phyloP scores from a whole-genome alignment of 2,113 vertebrate genomes.

The Scalopus aquaticus region DNA sequence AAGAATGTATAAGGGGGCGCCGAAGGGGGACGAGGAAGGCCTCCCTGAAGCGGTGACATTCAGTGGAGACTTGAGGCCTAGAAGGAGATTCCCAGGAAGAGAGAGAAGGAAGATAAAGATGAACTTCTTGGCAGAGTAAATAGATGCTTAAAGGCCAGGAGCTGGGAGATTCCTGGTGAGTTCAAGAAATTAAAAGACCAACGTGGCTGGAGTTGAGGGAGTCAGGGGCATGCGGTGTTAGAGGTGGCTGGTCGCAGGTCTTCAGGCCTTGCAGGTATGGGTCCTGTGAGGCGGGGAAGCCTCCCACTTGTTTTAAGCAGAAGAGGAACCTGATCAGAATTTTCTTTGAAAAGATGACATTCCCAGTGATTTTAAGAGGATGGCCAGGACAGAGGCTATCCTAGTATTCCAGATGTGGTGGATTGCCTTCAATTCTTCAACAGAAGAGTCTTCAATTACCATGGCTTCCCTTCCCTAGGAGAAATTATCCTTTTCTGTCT shows the following conservation, averaged over 20 bases:
- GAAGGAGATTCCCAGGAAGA: background rate
- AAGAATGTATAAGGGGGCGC: background rate
- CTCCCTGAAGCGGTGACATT: background rate
- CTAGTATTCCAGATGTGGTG: background rate
- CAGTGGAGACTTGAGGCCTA: background rate
- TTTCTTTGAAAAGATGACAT: background rate
- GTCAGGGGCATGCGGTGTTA: no score
- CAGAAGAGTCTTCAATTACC: background rate
- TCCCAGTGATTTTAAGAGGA: background rate
- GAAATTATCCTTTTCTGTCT: background rate
- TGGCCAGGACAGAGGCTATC: accelerated
- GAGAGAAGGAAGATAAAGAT: no score
- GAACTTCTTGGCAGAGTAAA: background rate
- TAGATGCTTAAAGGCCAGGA: background rate
- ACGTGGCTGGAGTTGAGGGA: background rate
- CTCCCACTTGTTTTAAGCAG: background rate
- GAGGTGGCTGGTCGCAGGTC: background rate
- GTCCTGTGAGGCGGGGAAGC: accelerated
- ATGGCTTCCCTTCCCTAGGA: background rate
- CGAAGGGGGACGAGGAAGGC: background rate
- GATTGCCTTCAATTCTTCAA: background rate
- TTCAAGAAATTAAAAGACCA: background rate
- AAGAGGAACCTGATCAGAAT: background rate
- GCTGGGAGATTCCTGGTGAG: background rate
- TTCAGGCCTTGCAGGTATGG: background rate